These are phyloP conservation scores for Lepidiolamprologus cunningtoni DNA, from an alignment of 2,113 vertebrate species.

Conservation along the genomic window DNA sequence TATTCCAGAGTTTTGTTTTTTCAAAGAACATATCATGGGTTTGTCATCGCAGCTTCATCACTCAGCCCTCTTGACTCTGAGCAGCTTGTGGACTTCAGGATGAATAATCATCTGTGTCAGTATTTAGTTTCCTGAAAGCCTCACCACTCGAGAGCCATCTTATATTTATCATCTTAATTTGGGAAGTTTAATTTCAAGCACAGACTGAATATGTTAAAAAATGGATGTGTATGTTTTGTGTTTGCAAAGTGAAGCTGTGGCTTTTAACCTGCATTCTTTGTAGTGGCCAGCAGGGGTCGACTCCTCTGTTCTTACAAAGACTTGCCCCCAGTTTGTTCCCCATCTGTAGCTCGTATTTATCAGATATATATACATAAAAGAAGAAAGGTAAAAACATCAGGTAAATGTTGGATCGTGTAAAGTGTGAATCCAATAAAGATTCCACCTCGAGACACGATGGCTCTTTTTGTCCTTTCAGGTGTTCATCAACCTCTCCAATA, in stretches of 20 bases:
- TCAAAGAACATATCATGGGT: background rate
- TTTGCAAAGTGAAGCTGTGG: background rate
- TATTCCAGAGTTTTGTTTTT: background rate
- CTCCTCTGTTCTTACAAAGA: background rate
- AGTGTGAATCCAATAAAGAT: background rate
- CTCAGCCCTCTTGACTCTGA: background rate
- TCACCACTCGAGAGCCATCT: background rate
- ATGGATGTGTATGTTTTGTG: background rate
- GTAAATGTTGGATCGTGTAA: background rate
- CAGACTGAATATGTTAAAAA: background rate
- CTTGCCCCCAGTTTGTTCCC: background rate
- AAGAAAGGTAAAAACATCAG: background rate
- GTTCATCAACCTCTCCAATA: conserved; percentile 81
- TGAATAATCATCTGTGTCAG: background rate
- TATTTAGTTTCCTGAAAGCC: background rate
- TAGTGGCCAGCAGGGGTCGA: background rate
- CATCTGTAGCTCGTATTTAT: background rate
- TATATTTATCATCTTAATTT: background rate
- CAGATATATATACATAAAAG: background rate
- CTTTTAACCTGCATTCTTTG: background rate
- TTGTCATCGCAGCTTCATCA: background rate
- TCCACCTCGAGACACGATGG: background rate
- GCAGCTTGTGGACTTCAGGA: background rate
- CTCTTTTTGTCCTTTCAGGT: conserved; percentile 58
- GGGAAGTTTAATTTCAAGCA: background rate